phyloP scores from a whole-genome alignment of 2,113 vertebrate genomes.

The Psephotus haematonotus region DNA sequence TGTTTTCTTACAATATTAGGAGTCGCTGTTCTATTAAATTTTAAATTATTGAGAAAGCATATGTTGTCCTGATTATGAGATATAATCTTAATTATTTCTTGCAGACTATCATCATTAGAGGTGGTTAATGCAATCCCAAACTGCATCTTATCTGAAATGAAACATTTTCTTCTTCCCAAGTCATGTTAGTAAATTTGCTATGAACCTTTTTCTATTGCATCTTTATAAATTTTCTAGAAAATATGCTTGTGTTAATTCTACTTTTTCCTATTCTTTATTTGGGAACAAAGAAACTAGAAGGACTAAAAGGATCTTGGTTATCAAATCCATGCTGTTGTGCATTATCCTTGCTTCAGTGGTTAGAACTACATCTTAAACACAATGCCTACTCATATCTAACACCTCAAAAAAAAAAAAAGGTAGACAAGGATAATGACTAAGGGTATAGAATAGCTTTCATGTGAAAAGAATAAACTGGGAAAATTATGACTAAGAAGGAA shows the following conservation, averaged over 20 bases:
- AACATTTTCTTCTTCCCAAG: not conserved
- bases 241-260: not conserved
- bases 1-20: not conserved
- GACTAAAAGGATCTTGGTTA: not conserved
- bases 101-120: not conserved
- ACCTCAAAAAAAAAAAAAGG: not conserved
- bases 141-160: not conserved
- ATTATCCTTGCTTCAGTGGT: not conserved
- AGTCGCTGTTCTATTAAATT: not conserved
- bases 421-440: not conserved
- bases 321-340: not conserved
- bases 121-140: not conserved
- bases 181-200: not conserved
- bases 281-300: not conserved
- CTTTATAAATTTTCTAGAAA: not conserved
- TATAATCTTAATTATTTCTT: not conserved
- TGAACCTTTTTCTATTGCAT: not conserved
- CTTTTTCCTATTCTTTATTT: not conserved
- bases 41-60: not conserved
- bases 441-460: not conserved
- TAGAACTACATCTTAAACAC: not conserved
- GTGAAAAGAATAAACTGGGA: not conserved
- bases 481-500: not conserved
- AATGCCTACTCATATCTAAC: not conserved
- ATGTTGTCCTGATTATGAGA: not conserved